Base-by-base conservation (phyloP, 92 coral and sea anemone genomes). In the Bergia puertoricense region DNA sequence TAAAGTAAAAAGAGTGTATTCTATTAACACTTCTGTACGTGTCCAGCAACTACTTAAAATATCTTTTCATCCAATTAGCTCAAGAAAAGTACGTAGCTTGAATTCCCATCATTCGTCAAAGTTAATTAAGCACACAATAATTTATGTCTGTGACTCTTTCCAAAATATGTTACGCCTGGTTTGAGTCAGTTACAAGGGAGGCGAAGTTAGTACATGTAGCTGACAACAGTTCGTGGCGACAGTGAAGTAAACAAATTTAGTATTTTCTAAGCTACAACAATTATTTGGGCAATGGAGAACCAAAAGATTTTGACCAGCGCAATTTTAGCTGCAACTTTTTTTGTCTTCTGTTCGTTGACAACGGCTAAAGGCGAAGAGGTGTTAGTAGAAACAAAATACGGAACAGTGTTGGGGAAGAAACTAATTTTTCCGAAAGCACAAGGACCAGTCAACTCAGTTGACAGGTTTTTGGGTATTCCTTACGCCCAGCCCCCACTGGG, bases 401-500 rank as follows among this genome's bases (percentile, higher is more conserved):
- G 97, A 79, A 75, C 84, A 40, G 37, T 93, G 4, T 85, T 81
- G 81, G 97, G 97, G 46, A 68, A 85, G 10, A 84, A 90, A 41
- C 88, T 95, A 37, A 77, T 74, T 75, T 94, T 92, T 77, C 89
- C 89, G 7, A 37, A 79, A 50, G 82, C 81, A 38, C 80, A 77
- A 84, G 92, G 92, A 43, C 88, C 90, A 75, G 87, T 92, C 67
- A 93, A 89, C 50, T 54, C 89, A 16, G 94, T 94, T 40, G 75
- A 81, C 75, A 94, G 85, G 90, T 95, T 93, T 68, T 94, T 95
- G n/a, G 96, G 98, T 13, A 71, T 95, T 81, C 98, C 96, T 11
- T 95, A 87, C 48, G 98, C 98, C 18, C 81, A 92, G n/a, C 94
- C 98, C 37, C 98, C 98, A 38, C 48, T 83, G 39, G 91, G 91